Evolutionary conservation across 37 sponge, comb jelly and placozoan species (phyloP).

Genomic region (Dysidea cf. avara): DNA sequence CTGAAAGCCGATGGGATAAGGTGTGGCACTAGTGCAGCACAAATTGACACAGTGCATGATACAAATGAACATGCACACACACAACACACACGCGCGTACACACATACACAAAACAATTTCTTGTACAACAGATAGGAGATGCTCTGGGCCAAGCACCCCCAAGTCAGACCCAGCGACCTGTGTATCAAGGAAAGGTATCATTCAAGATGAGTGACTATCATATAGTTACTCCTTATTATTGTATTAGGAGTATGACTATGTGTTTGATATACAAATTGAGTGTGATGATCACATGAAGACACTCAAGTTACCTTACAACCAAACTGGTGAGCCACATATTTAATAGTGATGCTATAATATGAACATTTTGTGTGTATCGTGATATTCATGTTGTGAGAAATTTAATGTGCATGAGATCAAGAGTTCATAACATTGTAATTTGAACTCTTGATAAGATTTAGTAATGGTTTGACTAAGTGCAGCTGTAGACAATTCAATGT

Average conservation of each 20-base stretch:
- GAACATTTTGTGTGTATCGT: too few species aligned
- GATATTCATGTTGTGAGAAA: too few species aligned
- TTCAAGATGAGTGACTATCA: neutral
- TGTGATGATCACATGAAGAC: slow-evolving; percentile 75
- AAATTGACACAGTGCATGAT: neutral
- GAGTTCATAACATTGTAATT: too few species aligned
- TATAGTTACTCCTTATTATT: neutral
- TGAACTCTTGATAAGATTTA: too few species aligned
- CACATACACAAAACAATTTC: neutral
- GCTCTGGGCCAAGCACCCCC: slow-evolving; percentile 57
- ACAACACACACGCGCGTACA: too few species aligned
- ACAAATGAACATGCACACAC: neutral
- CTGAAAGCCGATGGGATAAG: slow-evolving; percentile 37
- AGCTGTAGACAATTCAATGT: too few species aligned
- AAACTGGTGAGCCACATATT: slow-evolving; percentile 58
- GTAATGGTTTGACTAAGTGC: too few species aligned
- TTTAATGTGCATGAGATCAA: too few species aligned
- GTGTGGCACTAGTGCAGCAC: slow-evolving; percentile 6
- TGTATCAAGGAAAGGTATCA: slow-evolving; percentile 63
- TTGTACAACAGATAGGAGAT: slow-evolving; percentile 59
- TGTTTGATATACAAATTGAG: slow-evolving; percentile 79
- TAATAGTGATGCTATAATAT: too few species aligned
- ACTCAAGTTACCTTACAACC: slow-evolving; percentile 80
- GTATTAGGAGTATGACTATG: slow-evolving; percentile 80
- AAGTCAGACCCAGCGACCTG: slow-evolving; percentile 3